Conservation (phyloP, 2,113 vertebrate genomes). For the Puntigrus tetrazona region DNA sequence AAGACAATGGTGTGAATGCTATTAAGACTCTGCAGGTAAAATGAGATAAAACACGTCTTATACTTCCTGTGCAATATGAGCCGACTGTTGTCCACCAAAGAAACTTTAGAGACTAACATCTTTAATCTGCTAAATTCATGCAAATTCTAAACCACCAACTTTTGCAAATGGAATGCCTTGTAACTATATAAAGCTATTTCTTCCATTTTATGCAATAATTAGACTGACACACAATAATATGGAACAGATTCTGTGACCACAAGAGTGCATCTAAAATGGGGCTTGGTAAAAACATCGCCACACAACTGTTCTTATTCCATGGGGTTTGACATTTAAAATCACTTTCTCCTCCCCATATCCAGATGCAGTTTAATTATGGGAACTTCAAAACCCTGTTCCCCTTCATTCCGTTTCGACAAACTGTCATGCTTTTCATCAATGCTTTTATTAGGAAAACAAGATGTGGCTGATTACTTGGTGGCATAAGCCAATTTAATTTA, state of each 20-base stretch:
- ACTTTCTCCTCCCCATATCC: constrained; percentile 13
- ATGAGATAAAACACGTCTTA: constrained; percentile 32
- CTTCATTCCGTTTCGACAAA: not conserved
- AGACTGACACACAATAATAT: constrained; percentile 21
- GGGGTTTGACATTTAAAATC: constrained; percentile 34
- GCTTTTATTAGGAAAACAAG: not conserved
- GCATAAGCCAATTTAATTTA: constrained; percentile 15
- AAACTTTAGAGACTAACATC: not conserved
- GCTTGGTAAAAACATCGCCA: not conserved
- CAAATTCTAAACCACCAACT: constrained; percentile 14
- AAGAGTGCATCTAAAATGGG: constrained; percentile 24
- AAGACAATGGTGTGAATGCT: constrained; percentile 30
- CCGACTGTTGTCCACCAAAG: constrained; percentile 20
- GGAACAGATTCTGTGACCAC: constrained; percentile 34
- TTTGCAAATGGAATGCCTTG: not conserved
- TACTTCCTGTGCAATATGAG: constrained; percentile 20
- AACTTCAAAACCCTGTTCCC: not conserved
- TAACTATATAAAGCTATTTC: constrained; percentile 7
- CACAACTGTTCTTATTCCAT: not conserved
- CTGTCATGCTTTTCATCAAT: constrained; percentile 1
- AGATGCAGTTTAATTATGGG: constrained; percentile 24
- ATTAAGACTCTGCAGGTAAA: constrained; percentile 3
- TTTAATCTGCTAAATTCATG: not conserved
- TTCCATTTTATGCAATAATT: constrained; percentile 27
- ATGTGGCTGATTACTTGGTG: not conserved